Evolutionary conservation across 1,140 invertebrate genomes (phyloP).

Genomic region (Trichonephila clavata): DNA sequence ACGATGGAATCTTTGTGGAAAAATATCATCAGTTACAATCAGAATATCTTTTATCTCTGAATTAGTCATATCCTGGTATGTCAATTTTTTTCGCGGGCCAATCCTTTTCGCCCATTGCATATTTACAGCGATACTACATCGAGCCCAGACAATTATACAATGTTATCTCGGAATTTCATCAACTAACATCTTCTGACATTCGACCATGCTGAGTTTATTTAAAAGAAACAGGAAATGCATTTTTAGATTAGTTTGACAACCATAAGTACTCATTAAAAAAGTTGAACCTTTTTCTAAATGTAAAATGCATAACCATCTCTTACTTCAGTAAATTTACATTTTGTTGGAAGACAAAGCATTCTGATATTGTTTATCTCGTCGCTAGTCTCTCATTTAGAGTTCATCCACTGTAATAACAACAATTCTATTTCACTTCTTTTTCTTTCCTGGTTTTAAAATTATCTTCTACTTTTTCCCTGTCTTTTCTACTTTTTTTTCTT

Average conservation of each 20-base stretch:
- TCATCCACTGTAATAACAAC: neutral
- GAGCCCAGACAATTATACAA: neutral
- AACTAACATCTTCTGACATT: neutral
- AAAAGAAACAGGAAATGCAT: neutral
- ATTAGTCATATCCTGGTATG: no score
- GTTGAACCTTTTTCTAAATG: neutral
- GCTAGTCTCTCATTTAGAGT: neutral
- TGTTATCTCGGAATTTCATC: neutral
- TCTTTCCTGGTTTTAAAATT: neutral
- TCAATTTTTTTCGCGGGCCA: no score
- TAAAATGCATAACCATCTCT: neutral
- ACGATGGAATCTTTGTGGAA: no score
- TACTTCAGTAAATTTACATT: neutral
- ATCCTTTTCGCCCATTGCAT: no score
- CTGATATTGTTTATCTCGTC: neutral
- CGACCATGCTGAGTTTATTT: neutral
- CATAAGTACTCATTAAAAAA: neutral
- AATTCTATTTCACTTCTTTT: neutral
- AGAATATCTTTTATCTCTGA: no score
- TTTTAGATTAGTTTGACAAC: constrained; percentile 5
- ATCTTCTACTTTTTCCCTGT: neutral
- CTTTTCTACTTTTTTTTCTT: neutral
- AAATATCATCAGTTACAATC: no score
- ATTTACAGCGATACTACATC: neutral
- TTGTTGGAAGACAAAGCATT: neutral